Percentiles rank a stretch among this genome's conserved stretches.
phyloP scores from a whole-genome alignment of 1,140 invertebrate species.

The Platyscapa corneri region DNA sequence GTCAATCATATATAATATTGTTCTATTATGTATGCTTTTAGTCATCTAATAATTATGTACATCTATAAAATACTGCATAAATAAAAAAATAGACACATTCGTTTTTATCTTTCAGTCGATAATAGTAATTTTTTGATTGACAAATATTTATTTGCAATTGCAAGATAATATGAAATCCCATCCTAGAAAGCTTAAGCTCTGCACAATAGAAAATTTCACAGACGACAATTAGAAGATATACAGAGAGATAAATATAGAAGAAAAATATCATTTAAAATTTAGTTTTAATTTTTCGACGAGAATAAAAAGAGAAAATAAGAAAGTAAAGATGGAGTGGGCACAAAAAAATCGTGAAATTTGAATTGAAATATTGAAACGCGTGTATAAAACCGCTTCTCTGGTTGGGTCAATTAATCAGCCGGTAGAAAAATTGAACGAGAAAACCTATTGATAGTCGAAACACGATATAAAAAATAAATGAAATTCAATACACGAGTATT shows the following conservation, averaged over 20 bases:
- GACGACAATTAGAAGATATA: not conserved
- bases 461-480: conserved; percentile 65
- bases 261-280: not conserved
- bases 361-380: conserved; percentile 45
- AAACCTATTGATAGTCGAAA: conserved; percentile 66
- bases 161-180: too few species aligned
- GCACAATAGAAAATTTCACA: not conserved
- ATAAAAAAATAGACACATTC: too few species aligned
- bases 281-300: not conserved
- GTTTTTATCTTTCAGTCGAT: too few species aligned
- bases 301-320: not conserved
- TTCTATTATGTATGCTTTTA: too few species aligned
- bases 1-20: too few species aligned
- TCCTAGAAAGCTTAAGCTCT: not conserved
- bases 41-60: too few species aligned
- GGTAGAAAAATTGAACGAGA: conserved; percentile 66
- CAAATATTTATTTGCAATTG: too few species aligned
- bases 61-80: too few species aligned
- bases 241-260: too few species aligned
- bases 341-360: conserved; percentile 30
- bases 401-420: conserved; percentile 65
- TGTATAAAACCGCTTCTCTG: not conserved
- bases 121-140: too few species aligned
- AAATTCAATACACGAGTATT: conserved; percentile 60
- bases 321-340: not conserved